Percentiles rank a stretch among this genome's conserved stretches.
These are phyloP conservation scores for Cephus cinctus DNA, from an alignment of 1,140 invertebrate species.

Conservation along the genomic window DNA sequence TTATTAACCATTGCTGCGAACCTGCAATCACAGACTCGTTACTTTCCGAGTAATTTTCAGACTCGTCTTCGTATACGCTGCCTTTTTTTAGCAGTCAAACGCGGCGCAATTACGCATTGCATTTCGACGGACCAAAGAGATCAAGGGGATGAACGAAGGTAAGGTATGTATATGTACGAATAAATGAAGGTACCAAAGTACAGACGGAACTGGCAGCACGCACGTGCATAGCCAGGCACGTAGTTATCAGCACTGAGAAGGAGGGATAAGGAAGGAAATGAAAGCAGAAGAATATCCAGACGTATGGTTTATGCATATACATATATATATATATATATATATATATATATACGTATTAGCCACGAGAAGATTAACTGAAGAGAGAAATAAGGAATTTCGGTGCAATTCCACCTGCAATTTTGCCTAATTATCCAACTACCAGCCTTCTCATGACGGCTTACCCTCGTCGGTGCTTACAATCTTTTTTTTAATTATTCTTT, in stretches of 20 bases:
- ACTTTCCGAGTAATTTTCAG: constrained; percentile 37
- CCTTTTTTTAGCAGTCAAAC: constrained; percentile 23
- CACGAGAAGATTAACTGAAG: no score
- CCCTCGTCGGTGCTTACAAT: no score
- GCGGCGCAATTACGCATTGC: constrained; percentile 27
- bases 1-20: constrained; percentile 30
- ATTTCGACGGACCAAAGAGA: background rate
- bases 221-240: no score
- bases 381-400: no score
- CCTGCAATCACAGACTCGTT: constrained; percentile 44
- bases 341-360: no score
- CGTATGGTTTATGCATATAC: background rate
- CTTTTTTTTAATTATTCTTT: no score
- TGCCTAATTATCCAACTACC: no score
- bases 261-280: constrained; percentile 2
- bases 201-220: no score
- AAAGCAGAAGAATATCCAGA: background rate
- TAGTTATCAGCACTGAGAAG: no score
- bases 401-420: no score
- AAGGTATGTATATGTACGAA: no score
- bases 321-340: background rate
- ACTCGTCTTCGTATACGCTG: constrained; percentile 27
- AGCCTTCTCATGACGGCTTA: no score
- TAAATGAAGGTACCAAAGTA: constrained; percentile 21
- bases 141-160: constrained; percentile 15